phyloP scores from a whole-genome alignment of 1,140 invertebrate species.

The Phortica variegata region DNA sequence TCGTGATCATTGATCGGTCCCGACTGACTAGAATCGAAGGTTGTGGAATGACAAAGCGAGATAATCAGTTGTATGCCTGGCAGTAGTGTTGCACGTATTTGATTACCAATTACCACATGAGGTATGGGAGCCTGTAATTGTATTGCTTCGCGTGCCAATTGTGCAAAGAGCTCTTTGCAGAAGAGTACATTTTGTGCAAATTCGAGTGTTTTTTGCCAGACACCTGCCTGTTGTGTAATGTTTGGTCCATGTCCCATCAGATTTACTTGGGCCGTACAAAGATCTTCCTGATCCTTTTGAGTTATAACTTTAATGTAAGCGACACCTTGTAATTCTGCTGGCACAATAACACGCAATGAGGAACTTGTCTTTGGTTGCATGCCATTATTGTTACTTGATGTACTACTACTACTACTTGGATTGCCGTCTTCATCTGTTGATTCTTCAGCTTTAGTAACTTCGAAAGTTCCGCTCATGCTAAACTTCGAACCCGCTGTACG shows the following conservation, averaged over 20 bases:
- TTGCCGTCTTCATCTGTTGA: slow-evolving; percentile 76
- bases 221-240: slow-evolving; percentile 66
- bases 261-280: slow-evolving; percentile 74
- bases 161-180: slow-evolving; percentile 95
- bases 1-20: slow-evolving; percentile 80
- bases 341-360: slow-evolving; percentile 87
- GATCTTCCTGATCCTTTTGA: slow-evolving; percentile 86
- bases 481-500: slow-evolving; percentile 91
- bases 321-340: slow-evolving; percentile 90
- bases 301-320: slow-evolving; percentile 95
- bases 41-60: slow-evolving; percentile 74
- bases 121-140: slow-evolving; percentile 89
- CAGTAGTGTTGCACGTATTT: slow-evolving; percentile 93
- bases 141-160: slow-evolving; percentile 92
- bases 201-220: slow-evolving; percentile 94
- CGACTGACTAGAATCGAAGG: slow-evolving; percentile 66
- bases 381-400: slow-evolving; percentile 31
- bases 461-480: slow-evolving; percentile 91
- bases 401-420: slow-evolving; percentile 51
- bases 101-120: slow-evolving; percentile 95
- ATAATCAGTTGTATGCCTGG: slow-evolving; percentile 89
- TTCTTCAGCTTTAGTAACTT: slow-evolving; percentile 92
- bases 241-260: slow-evolving; percentile 66
- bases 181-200: slow-evolving; percentile 96
- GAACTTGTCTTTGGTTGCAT: slow-evolving; percentile 65